Conservation (phyloP, 2,797 vertebrate species). For the Sebastes melanostomus region DNA sequence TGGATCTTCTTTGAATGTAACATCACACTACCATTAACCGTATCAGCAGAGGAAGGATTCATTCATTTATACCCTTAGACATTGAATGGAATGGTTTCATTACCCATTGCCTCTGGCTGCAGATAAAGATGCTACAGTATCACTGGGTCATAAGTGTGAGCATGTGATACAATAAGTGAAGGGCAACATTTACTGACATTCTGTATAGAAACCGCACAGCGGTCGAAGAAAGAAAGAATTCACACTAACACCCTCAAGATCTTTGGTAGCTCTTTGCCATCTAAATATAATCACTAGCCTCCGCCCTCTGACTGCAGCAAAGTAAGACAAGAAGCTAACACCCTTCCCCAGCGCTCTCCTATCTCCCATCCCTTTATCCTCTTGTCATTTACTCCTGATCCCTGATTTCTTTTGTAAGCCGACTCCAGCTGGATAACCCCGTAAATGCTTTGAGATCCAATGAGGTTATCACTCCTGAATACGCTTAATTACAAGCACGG, state of each 20-base stretch:
- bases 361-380: slow-evolving; percentile 65
- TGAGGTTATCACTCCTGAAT: slow-evolving; percentile 62
- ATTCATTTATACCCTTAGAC: neutral
- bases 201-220: neutral
- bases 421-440: slow-evolving; percentile 66
- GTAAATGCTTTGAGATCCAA: slow-evolving; percentile 57
- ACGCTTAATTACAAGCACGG: slow-evolving; percentile 65
- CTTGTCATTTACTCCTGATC: slow-evolving; percentile 74
- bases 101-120: neutral
- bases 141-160: neutral
- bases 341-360: slow-evolving; percentile 21
- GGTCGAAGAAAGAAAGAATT: slow-evolving; percentile 6
- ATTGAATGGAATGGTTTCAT: neutral
- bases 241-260: slow-evolving; percentile 11
- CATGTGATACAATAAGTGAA: neutral
- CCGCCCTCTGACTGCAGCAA: slow-evolving; percentile 20
- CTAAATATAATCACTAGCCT: slow-evolving; percentile 22
- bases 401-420: slow-evolving; percentile 72
- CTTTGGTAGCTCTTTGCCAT: slow-evolving; percentile 26
- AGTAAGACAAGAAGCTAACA: slow-evolving; percentile 29
- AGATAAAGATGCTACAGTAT: slow-evolving; percentile 2
- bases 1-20: slow-evolving; percentile 35
- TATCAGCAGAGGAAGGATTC: neutral
- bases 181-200: slow-evolving; percentile 1
- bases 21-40: slow-evolving; percentile 1